Evolutionary conservation across 2,797 vertebrate species (phyloP), one percentile per base, ranked within the genome.

Genomic region (Morelia viridis): DNA sequence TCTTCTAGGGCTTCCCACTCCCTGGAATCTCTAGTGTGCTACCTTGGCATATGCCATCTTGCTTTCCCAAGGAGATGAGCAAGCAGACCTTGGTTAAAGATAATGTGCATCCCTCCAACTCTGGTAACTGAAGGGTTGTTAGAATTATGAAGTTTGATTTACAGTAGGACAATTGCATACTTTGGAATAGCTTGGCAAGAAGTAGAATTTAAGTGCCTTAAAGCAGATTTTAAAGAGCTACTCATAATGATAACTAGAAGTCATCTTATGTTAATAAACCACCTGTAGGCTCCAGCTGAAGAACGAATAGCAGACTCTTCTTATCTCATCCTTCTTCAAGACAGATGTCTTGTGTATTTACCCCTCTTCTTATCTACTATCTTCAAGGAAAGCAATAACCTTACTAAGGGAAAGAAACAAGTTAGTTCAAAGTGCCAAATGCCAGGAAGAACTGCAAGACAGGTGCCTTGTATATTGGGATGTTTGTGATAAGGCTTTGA

Each of bases 221-320:
- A 92, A 91, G 91, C 19, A 93, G 28, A 58, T 0, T 56, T 41
- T 76, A 90, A 68, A 10, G 85, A 92, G 83, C 83, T 94, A 85
- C 31, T n/a, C 90, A 93, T 91, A 68, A 89, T 89, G 87, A 57
- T 6, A 57, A 62, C 0, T 0, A 0, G 3, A 80, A 35, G 46
- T 7, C 71, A 86, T 83, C 89, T 61, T 61, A 83, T 91, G 92
- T 93, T 94, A 92, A 88, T 92, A 94, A 93, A 68, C 61, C 60
- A 12, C 64, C 28, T 84, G 71, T 2, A 83, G 93, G 94, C 50
- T 12, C 93, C 62, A 1, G 57, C 6, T 22, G 87, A 95, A 56
- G 92, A 62, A 93, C 26, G 57, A n/a, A 0, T 68, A 31, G 65
- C 65, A 88, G 12, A 93, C 60, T 4, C 89, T 87, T 41, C 41